phyloP scores from a whole-genome alignment of 2,888 invertebrate genomes.

The Sericinus montela region DNA sequence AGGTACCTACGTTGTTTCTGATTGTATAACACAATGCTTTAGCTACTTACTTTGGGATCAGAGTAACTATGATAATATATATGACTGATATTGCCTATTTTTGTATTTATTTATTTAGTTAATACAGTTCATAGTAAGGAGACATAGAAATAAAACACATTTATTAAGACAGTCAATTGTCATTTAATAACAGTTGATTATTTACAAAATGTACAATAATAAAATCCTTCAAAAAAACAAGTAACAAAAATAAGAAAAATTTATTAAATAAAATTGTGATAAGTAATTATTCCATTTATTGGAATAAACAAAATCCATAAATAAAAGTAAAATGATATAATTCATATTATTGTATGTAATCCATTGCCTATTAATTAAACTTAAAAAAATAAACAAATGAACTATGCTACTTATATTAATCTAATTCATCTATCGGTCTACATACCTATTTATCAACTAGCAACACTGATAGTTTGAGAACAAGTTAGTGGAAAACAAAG shows the following conservation, averaged over 20 bases:
- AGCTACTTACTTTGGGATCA: no score
- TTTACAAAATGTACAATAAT: background rate
- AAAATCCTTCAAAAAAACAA: background rate
- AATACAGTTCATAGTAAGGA: background rate
- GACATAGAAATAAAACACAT: background rate
- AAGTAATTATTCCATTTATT: background rate
- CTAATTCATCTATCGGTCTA: background rate
- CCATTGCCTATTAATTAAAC: no score
- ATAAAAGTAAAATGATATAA: background rate
- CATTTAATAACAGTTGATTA: background rate
- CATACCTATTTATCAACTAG: background rate
- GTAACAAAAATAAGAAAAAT: background rate
- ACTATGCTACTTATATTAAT: background rate
- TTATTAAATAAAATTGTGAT: background rate
- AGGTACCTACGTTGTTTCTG: no score
- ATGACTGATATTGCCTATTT: no score
- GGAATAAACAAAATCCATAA: background rate
- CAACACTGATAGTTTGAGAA: no score
- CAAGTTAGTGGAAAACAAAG: no score
- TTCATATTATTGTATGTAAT: no score
- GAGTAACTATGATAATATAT: no score
- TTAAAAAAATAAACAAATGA: background rate
- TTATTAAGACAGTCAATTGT: background rate
- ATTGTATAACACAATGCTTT: no score
- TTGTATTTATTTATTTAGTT: no score